These are phyloP conservation scores for Therioaphis trifolii DNA, from an alignment of 2,888 invertebrate species.

Conservation along the genomic window DNA sequence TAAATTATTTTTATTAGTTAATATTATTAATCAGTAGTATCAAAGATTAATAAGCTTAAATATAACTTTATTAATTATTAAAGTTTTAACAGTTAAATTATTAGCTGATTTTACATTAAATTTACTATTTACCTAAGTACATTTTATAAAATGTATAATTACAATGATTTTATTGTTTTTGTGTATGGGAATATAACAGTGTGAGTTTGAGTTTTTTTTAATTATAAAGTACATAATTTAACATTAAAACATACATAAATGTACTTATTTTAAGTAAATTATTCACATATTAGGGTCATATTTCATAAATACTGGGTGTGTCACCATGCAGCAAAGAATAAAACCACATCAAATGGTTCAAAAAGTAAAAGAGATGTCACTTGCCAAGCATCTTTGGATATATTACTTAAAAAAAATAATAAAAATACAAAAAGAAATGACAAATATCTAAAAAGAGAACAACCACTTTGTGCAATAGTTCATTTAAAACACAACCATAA, in stretches of 20 bases:
- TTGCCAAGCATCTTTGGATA: conserved; percentile 30
- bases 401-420: conserved; percentile 33
- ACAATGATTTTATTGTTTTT: conserved; percentile 16
- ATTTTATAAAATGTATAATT: conserved; percentile 19
- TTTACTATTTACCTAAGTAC: neutral
- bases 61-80: too few species aligned
- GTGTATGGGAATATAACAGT: neutral
- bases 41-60: too few species aligned
- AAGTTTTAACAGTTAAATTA: neutral
- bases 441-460: conserved; percentile 23
- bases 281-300: conserved; percentile 18
- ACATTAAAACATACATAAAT: too few species aligned
- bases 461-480: conserved; percentile 20
- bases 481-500: conserved; percentile 30
- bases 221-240: too few species aligned
- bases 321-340: conserved; percentile 27
- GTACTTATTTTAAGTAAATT: conserved; percentile 14
- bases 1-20: too few species aligned
- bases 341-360: neutral
- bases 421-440: neutral
- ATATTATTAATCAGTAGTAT: too few species aligned
- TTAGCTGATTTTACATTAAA: neutral
- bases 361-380: conserved; percentile 29
- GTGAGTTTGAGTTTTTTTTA: too few species aligned
- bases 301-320: conserved; percentile 36